phyloP scores from a whole-genome alignment of 2,888 invertebrate species.

The Catocala fraxini region DNA sequence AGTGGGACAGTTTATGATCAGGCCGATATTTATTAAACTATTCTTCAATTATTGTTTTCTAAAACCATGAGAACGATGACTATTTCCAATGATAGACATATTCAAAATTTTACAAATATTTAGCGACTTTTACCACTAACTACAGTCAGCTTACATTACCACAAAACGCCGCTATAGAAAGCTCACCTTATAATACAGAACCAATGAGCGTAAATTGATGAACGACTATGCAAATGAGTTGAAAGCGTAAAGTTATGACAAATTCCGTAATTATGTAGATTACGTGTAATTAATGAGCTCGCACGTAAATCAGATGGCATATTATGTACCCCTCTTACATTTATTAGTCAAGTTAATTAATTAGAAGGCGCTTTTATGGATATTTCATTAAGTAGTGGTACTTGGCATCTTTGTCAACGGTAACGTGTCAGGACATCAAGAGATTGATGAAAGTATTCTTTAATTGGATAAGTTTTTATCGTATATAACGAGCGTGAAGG shows the following conservation, averaged over 20 bases:
- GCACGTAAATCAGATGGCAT: slow-evolving; percentile 21
- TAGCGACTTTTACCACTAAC: too few relatives aligned
- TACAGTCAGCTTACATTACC: neutral
- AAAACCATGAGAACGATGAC: too few relatives aligned
- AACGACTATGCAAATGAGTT: slow-evolving; percentile 25
- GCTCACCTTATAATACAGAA: neutral
- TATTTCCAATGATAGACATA: too few relatives aligned
- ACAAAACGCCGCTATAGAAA: neutral
- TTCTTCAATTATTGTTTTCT: too few relatives aligned
- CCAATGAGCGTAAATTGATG: slow-evolving; percentile 53
- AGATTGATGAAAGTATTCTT: neutral
- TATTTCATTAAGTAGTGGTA: slow-evolving; percentile 17
- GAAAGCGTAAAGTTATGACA: slow-evolving; percentile 38
- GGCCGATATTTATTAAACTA: too few relatives aligned
- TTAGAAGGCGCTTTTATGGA: slow-evolving; percentile 11
- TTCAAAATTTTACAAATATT: too few relatives aligned
- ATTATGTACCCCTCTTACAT: slow-evolving; percentile 22
- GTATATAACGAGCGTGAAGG: too few relatives aligned
- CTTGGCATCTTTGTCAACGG: slow-evolving; percentile 6
- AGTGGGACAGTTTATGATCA: too few relatives aligned
- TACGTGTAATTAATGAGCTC: slow-evolving; percentile 40
- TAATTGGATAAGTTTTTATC: neutral
- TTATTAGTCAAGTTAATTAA: slow-evolving; percentile 26
- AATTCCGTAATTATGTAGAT: slow-evolving; percentile 37
- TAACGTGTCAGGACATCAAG: slow-evolving; percentile 7